These are phyloP conservation scores for Heliconius melpomene DNA, from an alignment of 1,140 invertebrate species.

Conservation along the genomic window DNA sequence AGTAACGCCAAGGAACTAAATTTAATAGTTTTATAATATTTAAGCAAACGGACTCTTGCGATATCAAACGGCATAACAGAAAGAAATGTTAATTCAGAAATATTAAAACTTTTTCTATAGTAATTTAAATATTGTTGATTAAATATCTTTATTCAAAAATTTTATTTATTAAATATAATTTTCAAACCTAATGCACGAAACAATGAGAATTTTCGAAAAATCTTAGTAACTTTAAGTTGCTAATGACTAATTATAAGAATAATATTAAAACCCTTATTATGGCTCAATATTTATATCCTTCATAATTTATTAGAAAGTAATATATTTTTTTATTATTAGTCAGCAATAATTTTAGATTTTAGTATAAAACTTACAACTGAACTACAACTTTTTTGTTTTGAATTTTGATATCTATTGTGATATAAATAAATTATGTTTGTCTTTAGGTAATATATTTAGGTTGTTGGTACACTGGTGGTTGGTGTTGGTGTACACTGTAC, in stretches of 20 bases:
- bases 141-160: no score
- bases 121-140: no score
- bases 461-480: not conserved
- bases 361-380: not conserved
- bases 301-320: not conserved
- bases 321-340: not conserved
- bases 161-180: conserved; percentile 18
- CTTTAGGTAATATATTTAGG: not conserved
- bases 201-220: not conserved
- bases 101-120: not conserved
- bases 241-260: no score
- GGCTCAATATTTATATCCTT: not conserved
- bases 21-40: not conserved
- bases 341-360: not conserved
- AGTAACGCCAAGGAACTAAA: conserved; percentile 55
- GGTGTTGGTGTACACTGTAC: not conserved
- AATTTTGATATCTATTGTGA: not conserved
- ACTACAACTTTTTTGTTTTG: not conserved
- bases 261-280: no score
- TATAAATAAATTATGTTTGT: not conserved
- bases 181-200: not conserved
- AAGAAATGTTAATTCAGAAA: not conserved
- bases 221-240: no score
- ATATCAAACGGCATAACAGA: conserved; percentile 11
- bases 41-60: not conserved